These are phyloP conservation scores for Ochlodes sylvanus DNA, from an alignment of 2,888 invertebrate species.

Conservation along the genomic window DNA sequence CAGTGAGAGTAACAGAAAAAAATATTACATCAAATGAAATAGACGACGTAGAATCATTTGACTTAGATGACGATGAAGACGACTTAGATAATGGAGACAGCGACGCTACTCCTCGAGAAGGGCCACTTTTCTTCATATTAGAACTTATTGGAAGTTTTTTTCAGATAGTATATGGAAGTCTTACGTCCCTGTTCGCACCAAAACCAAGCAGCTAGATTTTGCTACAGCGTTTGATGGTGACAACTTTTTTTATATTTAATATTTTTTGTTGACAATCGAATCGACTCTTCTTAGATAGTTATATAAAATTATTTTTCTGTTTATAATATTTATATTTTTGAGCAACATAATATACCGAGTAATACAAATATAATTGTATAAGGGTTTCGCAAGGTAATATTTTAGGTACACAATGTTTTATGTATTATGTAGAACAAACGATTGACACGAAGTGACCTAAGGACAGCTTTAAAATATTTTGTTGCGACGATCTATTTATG, in stretches of 20 bases:
- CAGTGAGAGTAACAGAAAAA: slow-evolving; percentile 47
- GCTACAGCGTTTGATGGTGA: slow-evolving; percentile 6
- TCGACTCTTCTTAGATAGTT: too few species aligned
- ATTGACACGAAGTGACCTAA: too few species aligned
- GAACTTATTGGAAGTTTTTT: slow-evolving; percentile 68
- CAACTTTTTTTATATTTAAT: too few species aligned
- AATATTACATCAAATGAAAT: slow-evolving; percentile 43
- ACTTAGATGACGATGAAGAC: slow-evolving; percentile 52
- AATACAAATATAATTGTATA: not conserved
- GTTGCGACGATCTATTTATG: too few species aligned
- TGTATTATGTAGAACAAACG: too few species aligned
- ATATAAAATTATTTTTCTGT: too few species aligned
- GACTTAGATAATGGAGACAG: slow-evolving; percentile 47
- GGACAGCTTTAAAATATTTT: too few species aligned
- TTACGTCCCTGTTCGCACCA: slow-evolving; percentile 57
- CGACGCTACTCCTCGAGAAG: slow-evolving; percentile 50
- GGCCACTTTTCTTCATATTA: slow-evolving; percentile 60
- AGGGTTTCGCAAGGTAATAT: not conserved
- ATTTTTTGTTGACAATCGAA: too few species aligned
- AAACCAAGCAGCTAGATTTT: slow-evolving; percentile 27
- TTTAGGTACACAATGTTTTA: too few species aligned
- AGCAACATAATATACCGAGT: too few species aligned
- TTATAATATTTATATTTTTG: too few species aligned
- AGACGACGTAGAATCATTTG: slow-evolving; percentile 52
- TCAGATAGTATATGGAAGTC: slow-evolving; percentile 67